Percentiles rank a stretch among this genome's conserved stretches.
phyloP scores from a whole-genome alignment of 23 tunicate genomes.

The Oikopleura albicans region DNA sequence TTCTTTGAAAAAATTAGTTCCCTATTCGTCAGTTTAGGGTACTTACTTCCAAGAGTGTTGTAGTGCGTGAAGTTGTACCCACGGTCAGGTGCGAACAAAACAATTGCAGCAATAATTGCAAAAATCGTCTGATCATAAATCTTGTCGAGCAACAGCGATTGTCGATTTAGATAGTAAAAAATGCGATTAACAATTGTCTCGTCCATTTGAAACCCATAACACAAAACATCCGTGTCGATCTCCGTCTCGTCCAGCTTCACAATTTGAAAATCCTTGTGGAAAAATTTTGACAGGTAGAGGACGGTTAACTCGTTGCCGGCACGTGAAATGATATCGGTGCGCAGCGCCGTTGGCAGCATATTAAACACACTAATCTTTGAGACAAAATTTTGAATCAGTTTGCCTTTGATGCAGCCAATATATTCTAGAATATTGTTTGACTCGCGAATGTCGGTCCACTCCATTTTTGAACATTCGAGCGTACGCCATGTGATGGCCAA shows the following conservation, averaged over 20 bases:
- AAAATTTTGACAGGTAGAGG: background rate
- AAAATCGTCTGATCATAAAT: background rate
- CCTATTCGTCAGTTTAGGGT: no score
- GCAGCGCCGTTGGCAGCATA: background rate
- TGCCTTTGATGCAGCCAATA: background rate
- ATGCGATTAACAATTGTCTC: background rate
- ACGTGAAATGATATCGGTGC: background rate
- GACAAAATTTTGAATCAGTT: background rate
- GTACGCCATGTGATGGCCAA: background rate
- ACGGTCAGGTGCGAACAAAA: background rate
- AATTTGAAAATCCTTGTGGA: background rate
- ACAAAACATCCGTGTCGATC: background rate
- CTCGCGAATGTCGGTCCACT: background rate
- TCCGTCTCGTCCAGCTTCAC: background rate
- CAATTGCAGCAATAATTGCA: background rate
- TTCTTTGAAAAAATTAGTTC: no score
- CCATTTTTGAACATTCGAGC: background rate
- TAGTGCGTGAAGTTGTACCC: background rate
- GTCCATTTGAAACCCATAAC: background rate
- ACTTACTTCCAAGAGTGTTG: background rate
- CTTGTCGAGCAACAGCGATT: background rate
- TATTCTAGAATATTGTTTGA: background rate
- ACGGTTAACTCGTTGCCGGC: background rate
- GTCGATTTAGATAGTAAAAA: background rate
- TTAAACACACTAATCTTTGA: background rate